phyloP scores from a whole-genome alignment of 2,888 invertebrate genomes.

The Anaspis maculata region DNA sequence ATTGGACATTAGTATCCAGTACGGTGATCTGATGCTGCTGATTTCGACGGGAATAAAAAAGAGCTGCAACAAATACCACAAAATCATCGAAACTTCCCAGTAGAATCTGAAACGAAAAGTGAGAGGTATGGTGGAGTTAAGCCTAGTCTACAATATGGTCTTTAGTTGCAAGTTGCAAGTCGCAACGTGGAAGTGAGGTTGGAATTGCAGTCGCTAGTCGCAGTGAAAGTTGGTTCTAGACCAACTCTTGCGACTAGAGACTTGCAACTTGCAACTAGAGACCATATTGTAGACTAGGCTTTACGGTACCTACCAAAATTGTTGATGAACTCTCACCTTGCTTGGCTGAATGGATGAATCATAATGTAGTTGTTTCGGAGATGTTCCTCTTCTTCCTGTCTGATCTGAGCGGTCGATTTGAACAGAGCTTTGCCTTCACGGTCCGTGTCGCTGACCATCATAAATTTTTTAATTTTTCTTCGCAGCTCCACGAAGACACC shows the following conservation, averaged over 20 bases:
- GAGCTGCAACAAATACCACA: conserved; percentile 10
- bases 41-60: conserved; percentile 10
- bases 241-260: too few relatives aligned
- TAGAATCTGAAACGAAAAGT: too few relatives aligned
- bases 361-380: conserved; percentile 15
- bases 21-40: conserved; percentile 1
- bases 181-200: too few relatives aligned
- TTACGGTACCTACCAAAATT: too few relatives aligned
- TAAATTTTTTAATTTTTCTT: conserved; percentile 9
- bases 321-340: too few relatives aligned
- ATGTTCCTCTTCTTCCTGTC: conserved; percentile 17
- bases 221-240: too few relatives aligned
- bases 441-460: conserved; percentile 11
- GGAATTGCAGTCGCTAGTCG: too few relatives aligned
- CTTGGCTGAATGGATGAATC: conserved; percentile 22
- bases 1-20: background rate
- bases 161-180: too few relatives aligned
- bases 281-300: too few relatives aligned
- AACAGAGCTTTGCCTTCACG: conserved; percentile 12
- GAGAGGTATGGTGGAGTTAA: too few relatives aligned
- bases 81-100: conserved; percentile 17
- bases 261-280: too few relatives aligned
- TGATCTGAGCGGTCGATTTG: conserved; percentile 15
- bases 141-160: too few relatives aligned
- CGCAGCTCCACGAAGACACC: conserved; percentile 14